Conservation (phyloP, 2,113 vertebrate genomes). For the Scalopus aquaticus region DNA sequence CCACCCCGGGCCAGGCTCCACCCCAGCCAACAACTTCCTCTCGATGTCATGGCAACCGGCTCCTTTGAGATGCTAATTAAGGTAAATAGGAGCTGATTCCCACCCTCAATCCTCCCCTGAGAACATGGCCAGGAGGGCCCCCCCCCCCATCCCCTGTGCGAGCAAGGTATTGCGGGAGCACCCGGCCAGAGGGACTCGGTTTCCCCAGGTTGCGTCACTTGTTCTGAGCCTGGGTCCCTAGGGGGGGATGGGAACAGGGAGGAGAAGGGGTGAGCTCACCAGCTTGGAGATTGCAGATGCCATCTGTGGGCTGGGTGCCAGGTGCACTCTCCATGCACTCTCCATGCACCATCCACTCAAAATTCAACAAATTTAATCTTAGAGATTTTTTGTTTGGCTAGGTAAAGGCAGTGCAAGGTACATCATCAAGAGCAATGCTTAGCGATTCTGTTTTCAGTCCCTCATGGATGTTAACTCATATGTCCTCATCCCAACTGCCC, state of each 20-base stretch:
- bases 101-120: neutral
- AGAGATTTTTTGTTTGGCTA: neutral
- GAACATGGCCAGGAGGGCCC: neutral
- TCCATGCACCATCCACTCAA: neutral
- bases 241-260: neutral
- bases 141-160: fast-evolving
- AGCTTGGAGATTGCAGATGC: neutral
- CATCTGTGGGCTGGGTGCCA: neutral
- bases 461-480: too few relatives aligned
- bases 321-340: neutral
- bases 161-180: neutral
- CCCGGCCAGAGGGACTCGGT: neutral
- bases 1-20: neutral
- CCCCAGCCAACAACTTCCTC: neutral
- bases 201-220: conserved; percentile 61
- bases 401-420: neutral
- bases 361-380: neutral
- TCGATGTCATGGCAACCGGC: neutral
- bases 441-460: too few relatives aligned
- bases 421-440: neutral
- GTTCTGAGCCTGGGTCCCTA: neutral
- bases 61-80: conserved; percentile 36
- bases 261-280: conserved; percentile 32
- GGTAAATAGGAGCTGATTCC: neutral
- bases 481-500: neutral